Conservation (phyloP, 1,140 invertebrate species). For the Stegodyphus dumicola region DNA sequence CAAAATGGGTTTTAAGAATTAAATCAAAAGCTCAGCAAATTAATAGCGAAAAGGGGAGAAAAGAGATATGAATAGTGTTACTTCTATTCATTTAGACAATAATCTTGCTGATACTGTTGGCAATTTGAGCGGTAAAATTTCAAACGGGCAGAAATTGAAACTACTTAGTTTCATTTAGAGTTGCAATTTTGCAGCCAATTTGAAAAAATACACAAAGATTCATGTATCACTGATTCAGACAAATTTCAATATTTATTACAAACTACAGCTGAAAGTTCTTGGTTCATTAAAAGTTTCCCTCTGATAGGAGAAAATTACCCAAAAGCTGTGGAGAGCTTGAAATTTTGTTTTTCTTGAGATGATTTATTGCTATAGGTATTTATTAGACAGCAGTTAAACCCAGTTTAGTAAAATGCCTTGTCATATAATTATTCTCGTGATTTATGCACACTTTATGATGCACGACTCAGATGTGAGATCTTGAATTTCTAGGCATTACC, state of each 20-base stretch:
- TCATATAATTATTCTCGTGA: neutral
- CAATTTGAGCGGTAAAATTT: too few species aligned
- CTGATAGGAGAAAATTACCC: slow-evolving; percentile 55
- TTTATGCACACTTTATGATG: slow-evolving; percentile 61
- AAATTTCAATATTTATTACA: slow-evolving; percentile 65
- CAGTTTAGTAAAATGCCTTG: slow-evolving; percentile 1
- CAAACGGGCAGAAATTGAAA: too few species aligned
- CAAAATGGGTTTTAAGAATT: too few species aligned
- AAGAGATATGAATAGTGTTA: too few species aligned
- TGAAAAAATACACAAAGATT: slow-evolving; percentile 65
- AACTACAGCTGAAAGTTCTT: slow-evolving; percentile 17
- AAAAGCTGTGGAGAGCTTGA: slow-evolving; percentile 61
- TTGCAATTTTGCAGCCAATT: slow-evolving; percentile 66
- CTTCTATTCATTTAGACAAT: too few species aligned
- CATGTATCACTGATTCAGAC: slow-evolving; percentile 61
- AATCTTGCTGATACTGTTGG: too few species aligned
- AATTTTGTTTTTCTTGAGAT: slow-evolving; percentile 52
- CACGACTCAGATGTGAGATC: slow-evolving; percentile 63
- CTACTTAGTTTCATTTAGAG: slow-evolving; percentile 19
- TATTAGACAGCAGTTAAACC: slow-evolving; percentile 58
- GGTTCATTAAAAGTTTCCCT: slow-evolving; percentile 62
- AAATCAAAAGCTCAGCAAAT: too few species aligned
- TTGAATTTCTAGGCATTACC: slow-evolving; percentile 65
- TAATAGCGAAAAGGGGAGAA: too few species aligned
- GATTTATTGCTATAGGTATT: slow-evolving; percentile 62